These are phyloP conservation scores for Drosophila flavopinicola DNA, from an alignment of 2,888 invertebrate genomes.

Conservation along the genomic window DNA sequence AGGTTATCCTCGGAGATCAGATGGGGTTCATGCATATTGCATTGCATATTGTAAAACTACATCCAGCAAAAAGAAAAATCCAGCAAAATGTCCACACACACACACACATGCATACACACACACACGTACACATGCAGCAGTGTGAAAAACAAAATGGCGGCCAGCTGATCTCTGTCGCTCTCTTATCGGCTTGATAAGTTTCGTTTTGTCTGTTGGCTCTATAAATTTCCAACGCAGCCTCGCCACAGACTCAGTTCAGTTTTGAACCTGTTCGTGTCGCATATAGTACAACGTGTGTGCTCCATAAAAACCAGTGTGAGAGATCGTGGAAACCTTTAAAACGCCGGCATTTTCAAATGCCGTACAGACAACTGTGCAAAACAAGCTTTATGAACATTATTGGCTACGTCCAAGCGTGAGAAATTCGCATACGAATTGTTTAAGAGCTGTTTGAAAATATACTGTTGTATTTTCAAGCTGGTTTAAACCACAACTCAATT, in stretches of 20 bases:
- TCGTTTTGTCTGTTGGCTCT: conserved; percentile 35
- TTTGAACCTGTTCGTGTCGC: conserved; percentile 54
- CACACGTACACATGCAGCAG: conserved; percentile 4
- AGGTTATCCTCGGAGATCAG: conserved; percentile 16
- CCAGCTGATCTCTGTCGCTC: conserved; percentile 54
- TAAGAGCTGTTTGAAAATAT: conserved; percentile 5
- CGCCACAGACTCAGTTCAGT: conserved; percentile 58
- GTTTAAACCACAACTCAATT: not conserved
- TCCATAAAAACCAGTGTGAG: conserved; percentile 5
- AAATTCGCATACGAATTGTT: not conserved
- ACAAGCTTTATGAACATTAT: not conserved
- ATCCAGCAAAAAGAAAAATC: conserved; percentile 29
- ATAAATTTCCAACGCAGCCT: conserved; percentile 54
- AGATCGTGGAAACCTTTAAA: conserved; percentile 25
- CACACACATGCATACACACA: not conserved
- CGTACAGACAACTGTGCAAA: conserved; percentile 22
- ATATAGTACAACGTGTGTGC: conserved; percentile 18
- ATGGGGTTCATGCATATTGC: conserved; percentile 1
- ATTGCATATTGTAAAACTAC: conserved; percentile 20
- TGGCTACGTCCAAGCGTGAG: not conserved
- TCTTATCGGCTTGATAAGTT: conserved; percentile 37
- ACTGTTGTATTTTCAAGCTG: conserved; percentile 8
- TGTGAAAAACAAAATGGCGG: conserved; percentile 60
- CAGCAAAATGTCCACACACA: conserved; percentile 11
- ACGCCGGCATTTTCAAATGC: conserved; percentile 44